Base-by-base conservation (phyloP, 1,140 invertebrate genomes). In the Drosophila guanche region DNA sequence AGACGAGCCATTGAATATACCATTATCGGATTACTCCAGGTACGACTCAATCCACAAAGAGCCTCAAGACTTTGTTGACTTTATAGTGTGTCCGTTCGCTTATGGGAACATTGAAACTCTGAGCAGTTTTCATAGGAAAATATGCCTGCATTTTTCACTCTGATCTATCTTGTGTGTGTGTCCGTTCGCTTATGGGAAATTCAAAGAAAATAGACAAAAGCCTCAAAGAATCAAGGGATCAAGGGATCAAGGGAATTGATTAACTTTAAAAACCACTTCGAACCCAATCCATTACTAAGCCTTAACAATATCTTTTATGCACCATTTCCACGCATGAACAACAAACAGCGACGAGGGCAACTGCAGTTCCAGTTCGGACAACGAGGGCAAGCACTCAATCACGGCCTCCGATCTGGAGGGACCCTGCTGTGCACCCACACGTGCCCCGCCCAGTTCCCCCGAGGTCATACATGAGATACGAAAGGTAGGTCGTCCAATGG, bases 1-100 rank as follows among this genome's bases (percentile, higher is more conserved):
- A 8, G 96, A 97, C 79, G 96, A 97, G 89, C 96, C 96, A 20
- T 95, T 95, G 0, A 97, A 97, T 91, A 96, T 97, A 62, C 94
- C 94, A 53, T 91, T 97, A 8, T 96, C 96, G 33, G 96, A 97
- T 92, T 97, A 97, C 86, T 96, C 96, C 0, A 97, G 96, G 96
- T 96, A 20, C 16, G 16, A 20, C 16, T 1, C 16, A 20, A 20
- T 20, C 16, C 16, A 20, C 16, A 20, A 20, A 20, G 16, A 20
- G 16, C 16, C 16, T n/a, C n/a, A n/a, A n/a, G n/a, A 20, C 16
- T 20, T 20, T 20, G 16, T 20, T 20, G 16, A 20, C 16, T 20
- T 20, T 20, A 20, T 20, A 1, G 16, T 1, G 16, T 1, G 16
- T 20, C 16, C 16, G 16, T 20, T 20, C 16, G 16, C 16, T 20